Conservation (phyloP, 2,888 invertebrate species). For the Poecilus cupreus region DNA sequence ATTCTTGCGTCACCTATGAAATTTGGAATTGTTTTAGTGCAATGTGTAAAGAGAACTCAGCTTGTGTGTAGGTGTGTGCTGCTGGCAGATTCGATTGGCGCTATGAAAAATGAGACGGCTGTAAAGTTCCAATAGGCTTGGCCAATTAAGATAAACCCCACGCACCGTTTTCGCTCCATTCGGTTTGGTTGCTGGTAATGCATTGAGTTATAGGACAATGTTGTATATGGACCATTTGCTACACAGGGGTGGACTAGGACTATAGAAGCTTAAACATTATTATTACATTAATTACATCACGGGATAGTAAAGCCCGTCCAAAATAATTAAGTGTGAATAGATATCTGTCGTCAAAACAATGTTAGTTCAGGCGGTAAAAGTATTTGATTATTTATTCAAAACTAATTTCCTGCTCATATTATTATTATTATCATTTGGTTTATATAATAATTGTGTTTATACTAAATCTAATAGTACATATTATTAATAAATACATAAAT, state of each 20-base stretch:
- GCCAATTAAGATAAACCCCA: conserved; percentile 57
- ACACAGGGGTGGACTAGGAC: not conserved
- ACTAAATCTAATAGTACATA: not conserved
- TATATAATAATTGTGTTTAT: not conserved
- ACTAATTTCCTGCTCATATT: not conserved
- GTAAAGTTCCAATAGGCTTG: conserved; percentile 55
- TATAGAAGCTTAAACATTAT: not conserved
- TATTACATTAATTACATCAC: conserved; percentile 17
- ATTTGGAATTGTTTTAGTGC: not conserved
- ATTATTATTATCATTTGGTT: not conserved
- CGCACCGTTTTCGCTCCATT: conserved; percentile 53
- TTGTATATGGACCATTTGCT: conserved; percentile 37
- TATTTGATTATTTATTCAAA: not conserved
- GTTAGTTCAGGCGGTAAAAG: too few species aligned
- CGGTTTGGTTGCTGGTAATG: conserved; percentile 51
- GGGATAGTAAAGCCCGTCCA: not conserved
- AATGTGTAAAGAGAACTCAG: not conserved
- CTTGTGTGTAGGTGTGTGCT: conserved; percentile 29
- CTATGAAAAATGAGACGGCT: conserved; percentile 54
- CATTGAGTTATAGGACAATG: conserved; percentile 53
- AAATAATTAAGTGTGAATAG: too few species aligned
- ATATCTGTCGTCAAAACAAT: too few species aligned
- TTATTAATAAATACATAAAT: not conserved
- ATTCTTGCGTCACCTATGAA: too few species aligned
- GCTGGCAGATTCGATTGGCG: conserved; percentile 46